Evolutionary conservation across 2,113 vertebrate genomes (phyloP), one percentile per base, ranked within the genome.

Genomic region (Urocynchramus pylzowi): DNA sequence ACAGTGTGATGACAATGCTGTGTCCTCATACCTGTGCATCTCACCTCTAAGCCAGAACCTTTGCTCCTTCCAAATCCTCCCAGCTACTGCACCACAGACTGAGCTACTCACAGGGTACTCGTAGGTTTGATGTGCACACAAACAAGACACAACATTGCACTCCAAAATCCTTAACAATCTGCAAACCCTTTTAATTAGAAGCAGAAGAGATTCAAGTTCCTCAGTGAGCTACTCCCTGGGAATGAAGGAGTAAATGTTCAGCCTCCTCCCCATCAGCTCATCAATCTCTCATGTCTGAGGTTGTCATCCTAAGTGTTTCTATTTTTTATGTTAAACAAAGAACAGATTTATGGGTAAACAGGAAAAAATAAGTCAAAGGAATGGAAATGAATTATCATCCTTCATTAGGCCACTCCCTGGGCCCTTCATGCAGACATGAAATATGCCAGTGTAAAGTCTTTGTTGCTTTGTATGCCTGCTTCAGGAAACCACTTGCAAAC

Each of bases 271-370:
- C 39, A 65, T 73, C 74, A 79, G 49, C 61, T 88, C 84, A 92
- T 83, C 82, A 71, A 6, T 92, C 80, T 87, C 44, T 5, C 9
- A 1, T 41, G 52, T 75, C 65, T 89, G 65, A 64, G 30, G 41
- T 56, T 87, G 70, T 65, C 65, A 68, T 60, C 42, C 22, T 5
- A 82, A 75, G 39, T 63, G 54, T 45, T 89, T 70, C 37, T 73
- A 47, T 56, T 84, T 86, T 89, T 81, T 57, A 30, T 69, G 42
- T 83, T 61, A 93, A 88, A 80, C 27, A 75, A 92, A 95, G 73
- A 64, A 85, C 16, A 69, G 74, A 78, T 93, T 95, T 89, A 94
- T 76, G 83, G 50, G 81, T 65, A 94, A 94, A 80, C 39, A 85
- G 84, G 61, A 67, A 95, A 87, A 93, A 94, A 83, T 26, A 56